phyloP scores from a whole-genome alignment of 2,888 invertebrate species.

The Listrodromus nycthemerus region DNA sequence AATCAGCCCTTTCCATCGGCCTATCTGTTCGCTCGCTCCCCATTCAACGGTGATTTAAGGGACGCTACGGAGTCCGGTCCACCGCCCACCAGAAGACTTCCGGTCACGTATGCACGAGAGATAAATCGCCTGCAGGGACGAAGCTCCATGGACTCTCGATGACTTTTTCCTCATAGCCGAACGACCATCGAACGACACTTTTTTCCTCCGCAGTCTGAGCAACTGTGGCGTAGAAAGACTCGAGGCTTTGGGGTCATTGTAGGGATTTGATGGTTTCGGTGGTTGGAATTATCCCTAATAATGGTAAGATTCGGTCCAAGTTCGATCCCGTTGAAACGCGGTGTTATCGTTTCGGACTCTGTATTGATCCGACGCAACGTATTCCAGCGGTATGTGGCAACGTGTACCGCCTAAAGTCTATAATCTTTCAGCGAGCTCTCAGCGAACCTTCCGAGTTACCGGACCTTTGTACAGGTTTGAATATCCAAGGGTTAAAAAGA shows the following conservation, averaged over 20 bases:
- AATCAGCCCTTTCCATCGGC: constrained; percentile 49
- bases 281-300: neutral
- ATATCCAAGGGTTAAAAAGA: constrained; percentile 4
- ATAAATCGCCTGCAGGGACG: constrained; percentile 70
- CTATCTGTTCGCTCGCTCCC: constrained; percentile 31
- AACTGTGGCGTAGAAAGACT: neutral
- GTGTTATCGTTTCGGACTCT: no score
- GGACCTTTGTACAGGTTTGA: constrained; percentile 2
- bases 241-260: neutral
- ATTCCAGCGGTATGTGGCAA: neutral
- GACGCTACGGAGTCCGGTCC: constrained; percentile 67
- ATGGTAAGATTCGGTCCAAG: neutral
- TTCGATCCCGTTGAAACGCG: neutral
- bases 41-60: constrained; percentile 77
- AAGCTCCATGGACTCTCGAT: constrained; percentile 35
- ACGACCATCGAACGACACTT: constrained; percentile 1
- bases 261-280: neutral
- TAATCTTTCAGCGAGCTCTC: constrained; percentile 4
- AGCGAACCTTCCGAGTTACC: neutral
- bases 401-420: neutral
- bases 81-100: constrained; percentile 65
- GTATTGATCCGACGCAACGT: no score
- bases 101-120: constrained; percentile 74
- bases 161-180: constrained; percentile 21
- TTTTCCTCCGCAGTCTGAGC: neutral